phyloP scores from a whole-genome alignment of 2,888 invertebrate genomes.

The Physocephala rufipes region DNA sequence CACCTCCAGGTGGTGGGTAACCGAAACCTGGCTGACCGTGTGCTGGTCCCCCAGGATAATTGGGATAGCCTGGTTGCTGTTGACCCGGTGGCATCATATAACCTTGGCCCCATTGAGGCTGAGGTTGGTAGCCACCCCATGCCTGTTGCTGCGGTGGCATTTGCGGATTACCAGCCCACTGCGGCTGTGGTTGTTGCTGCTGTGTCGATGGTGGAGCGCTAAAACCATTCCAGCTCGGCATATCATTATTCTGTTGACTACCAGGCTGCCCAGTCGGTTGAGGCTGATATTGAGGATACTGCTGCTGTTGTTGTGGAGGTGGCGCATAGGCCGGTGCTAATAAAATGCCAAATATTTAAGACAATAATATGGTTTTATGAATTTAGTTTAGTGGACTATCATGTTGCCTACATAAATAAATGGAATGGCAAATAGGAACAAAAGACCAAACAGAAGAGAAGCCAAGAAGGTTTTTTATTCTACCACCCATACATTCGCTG shows the following conservation, averaged over 20 bases:
- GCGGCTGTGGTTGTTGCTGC: slow-evolving; percentile 34
- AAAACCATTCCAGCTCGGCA: slow-evolving; percentile 60
- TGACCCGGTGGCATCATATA: slow-evolving; percentile 43
- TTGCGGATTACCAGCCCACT: slow-evolving; percentile 41
- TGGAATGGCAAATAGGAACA: background rate
- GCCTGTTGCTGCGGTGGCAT: slow-evolving; percentile 41
- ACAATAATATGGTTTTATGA: no score
- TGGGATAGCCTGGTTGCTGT: slow-evolving; percentile 42
- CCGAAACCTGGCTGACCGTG: slow-evolving; percentile 37
- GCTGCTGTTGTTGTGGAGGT: slow-evolving; percentile 37
- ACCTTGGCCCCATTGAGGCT: slow-evolving; percentile 42
- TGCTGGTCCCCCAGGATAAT: slow-evolving; percentile 37
- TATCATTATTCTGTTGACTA: background rate
- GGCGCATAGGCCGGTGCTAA: slow-evolving; percentile 31
- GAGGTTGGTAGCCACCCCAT: slow-evolving; percentile 43
- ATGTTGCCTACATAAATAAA: background rate
- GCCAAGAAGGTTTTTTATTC: slow-evolving; percentile 54
- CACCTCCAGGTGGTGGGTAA: slow-evolving; percentile 42
- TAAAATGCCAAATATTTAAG: background rate
- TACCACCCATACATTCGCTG: background rate
- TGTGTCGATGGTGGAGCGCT: slow-evolving; percentile 56
- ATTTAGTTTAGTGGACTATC: background rate
- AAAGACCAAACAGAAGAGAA: slow-evolving; percentile 42
- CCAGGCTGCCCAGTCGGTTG: slow-evolving; percentile 37
- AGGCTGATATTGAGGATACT: slow-evolving; percentile 18